Evolutionary conservation across 2,113 vertebrate genomes (phyloP).

Genomic region (Oceanites oceanicus): DNA sequence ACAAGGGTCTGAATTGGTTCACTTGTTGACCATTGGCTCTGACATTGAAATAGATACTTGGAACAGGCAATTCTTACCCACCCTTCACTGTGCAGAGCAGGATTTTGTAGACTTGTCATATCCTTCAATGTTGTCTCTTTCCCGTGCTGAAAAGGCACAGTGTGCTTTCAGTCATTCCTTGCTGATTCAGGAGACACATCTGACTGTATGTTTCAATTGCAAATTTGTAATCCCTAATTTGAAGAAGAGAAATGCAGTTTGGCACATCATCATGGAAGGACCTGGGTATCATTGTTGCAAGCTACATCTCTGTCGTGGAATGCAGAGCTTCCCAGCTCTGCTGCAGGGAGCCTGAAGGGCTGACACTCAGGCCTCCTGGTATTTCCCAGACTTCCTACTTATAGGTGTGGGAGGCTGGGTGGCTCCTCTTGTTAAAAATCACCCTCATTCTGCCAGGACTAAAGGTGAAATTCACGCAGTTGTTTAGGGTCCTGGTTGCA

Average conservation of each 20-base stretch:
- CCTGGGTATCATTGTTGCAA: background rate
- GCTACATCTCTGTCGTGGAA: background rate
- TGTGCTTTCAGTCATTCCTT: background rate
- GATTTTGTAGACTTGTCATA: background rate
- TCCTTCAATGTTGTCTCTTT: background rate
- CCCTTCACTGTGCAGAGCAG: background rate
- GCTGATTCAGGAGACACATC: background rate
- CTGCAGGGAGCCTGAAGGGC: background rate
- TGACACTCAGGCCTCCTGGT: background rate
- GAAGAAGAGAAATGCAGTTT: background rate
- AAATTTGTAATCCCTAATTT: background rate
- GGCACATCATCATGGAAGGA: background rate
- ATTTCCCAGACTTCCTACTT: background rate
- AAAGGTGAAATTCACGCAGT: background rate
- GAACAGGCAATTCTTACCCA: background rate
- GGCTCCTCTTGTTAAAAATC: background rate
- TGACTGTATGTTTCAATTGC: background rate
- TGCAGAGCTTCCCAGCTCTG: background rate
- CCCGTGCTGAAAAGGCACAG: background rate
- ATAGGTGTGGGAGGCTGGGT: background rate
- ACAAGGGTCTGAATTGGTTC: background rate
- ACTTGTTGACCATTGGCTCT: background rate
- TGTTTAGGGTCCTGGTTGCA: background rate
- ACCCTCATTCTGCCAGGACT: background rate
- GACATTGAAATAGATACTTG: background rate